A percentile compares a stretch with the other conserved stretches of the same genome.
Evolutionary conservation across 2,888 invertebrate genomes (phyloP).

Genomic region (Hydropsyche betteni): DNA sequence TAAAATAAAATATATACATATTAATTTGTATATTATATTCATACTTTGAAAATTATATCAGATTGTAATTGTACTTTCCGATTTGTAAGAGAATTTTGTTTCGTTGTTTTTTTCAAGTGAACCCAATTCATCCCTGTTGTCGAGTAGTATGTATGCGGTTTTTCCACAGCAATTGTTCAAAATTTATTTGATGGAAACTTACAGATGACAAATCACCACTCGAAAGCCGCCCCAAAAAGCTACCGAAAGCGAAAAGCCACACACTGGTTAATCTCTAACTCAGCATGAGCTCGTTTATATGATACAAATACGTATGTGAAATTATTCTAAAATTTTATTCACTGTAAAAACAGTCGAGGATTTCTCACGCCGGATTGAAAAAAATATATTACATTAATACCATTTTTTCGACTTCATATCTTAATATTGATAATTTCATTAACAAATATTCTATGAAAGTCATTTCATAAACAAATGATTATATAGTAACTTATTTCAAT

Average conservation of each 20-base stretch:
- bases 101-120: no score
- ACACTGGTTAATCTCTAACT: conserved; percentile 1
- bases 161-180: conserved; percentile 40
- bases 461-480: no score
- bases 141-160: conserved; percentile 39
- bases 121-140: neutral
- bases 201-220: conserved; percentile 41
- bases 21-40: no score
- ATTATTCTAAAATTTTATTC: conserved; percentile 1
- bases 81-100: no score
- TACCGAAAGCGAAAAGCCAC: conserved; percentile 27
- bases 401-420: no score
- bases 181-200: conserved; percentile 43
- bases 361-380: conserved; percentile 20
- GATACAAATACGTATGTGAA: neutral
- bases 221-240: conserved; percentile 38
- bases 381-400: no score
- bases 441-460: no score
- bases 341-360: neutral
- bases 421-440: neutral
- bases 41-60: no score
- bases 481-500: no score
- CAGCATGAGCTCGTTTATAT: neutral
- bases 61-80: no score
- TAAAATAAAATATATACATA: no score